Base-by-base conservation (phyloP, 2,113 vertebrate genomes). In the Salvelinus namaycush region DNA sequence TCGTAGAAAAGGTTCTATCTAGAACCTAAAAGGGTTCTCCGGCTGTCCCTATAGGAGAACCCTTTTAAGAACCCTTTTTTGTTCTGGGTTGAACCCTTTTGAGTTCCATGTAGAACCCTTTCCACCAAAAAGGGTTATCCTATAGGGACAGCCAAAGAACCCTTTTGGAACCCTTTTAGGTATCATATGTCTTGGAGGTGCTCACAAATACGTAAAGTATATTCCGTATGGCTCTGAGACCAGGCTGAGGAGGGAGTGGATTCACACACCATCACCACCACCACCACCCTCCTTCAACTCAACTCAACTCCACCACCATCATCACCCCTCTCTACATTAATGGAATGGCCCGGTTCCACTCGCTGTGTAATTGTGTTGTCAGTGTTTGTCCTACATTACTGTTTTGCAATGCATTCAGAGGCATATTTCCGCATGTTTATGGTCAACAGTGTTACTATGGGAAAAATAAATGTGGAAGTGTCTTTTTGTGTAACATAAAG, bases 231-330 rank as follows among this genome's bases (percentile, higher is more conserved):
- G 6, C 34, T 34, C 34, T 34, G 6, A 34, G 34, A 34, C 34
- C 34, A 34, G 34, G 6, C 34, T 34, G 34, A 34, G 65, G 74
- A 76, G 66, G 66, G 24, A 67, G 64, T 51, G 76, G 48, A 54
- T 68, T 34, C 34, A 34, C 6, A 71, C 66, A 62, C 59, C 57
- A 57, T 51, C 24, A 24, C 24, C 49, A 51, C 11, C 49, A 51
- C 3, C 49, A 51, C 49, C 49, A 39, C 39, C 39, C 39, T 39
- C 39, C 39, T 39, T 39, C 39, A 39, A 39, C 22, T 65, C 39
- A 39, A 39, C 22, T 65, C 62, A 65, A 13, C 26, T 65, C 26
- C 1, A 65, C 4, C 22, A 65, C 62, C n/a, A 26, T 9, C 26
- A 16, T 39, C 39, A 9, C 49, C 49, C 49, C 49, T 51, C 49